A percentile compares a stretch with the other conserved stretches of the same genome.
These are phyloP conservation scores for Mimumesa dahlbomi DNA, from an alignment of 2,888 invertebrate species.

Conservation along the genomic window DNA sequence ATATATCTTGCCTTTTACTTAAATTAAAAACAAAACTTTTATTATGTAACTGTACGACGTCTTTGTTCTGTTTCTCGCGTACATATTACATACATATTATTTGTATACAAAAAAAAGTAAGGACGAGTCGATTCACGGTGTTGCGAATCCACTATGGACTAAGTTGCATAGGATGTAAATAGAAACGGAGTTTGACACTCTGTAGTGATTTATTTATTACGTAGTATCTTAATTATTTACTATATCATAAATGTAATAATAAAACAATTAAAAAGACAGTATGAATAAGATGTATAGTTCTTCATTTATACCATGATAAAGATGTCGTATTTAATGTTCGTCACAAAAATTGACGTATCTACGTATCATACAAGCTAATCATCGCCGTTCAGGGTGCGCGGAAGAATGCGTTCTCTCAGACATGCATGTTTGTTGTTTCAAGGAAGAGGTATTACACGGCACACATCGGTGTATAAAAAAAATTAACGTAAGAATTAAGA, in stretches of 20 bases:
- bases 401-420: slow-evolving; percentile 15
- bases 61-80: background rate
- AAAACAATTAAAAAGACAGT: slow-evolving; percentile 54
- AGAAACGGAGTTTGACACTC: slow-evolving; percentile 54
- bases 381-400: slow-evolving; percentile 21
- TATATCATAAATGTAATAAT: slow-evolving; percentile 50
- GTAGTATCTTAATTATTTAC: slow-evolving; percentile 49
- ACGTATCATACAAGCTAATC: slow-evolving; percentile 37
- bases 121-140: background rate
- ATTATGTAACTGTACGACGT: background rate
- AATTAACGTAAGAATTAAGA: slow-evolving; percentile 43
- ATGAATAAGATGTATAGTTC: slow-evolving; percentile 32
- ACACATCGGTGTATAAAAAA: slow-evolving; percentile 29
- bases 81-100: background rate
- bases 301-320: slow-evolving; percentile 36
- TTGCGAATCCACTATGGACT: background rate
- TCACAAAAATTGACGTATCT: slow-evolving; percentile 15
- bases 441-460: slow-evolving; percentile 14
- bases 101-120: slow-evolving; percentile 8
- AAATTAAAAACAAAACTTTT: slow-evolving; percentile 3
- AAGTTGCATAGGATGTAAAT: slow-evolving; percentile 55
- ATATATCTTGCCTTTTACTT: slow-evolving; percentile 14
- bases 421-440: slow-evolving; percentile 8
- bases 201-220: slow-evolving; percentile 58
- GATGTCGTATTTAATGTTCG: slow-evolving; percentile 11